Conservation (phyloP, 2,113 vertebrate species). For the Xiphophorus hellerii region DNA sequence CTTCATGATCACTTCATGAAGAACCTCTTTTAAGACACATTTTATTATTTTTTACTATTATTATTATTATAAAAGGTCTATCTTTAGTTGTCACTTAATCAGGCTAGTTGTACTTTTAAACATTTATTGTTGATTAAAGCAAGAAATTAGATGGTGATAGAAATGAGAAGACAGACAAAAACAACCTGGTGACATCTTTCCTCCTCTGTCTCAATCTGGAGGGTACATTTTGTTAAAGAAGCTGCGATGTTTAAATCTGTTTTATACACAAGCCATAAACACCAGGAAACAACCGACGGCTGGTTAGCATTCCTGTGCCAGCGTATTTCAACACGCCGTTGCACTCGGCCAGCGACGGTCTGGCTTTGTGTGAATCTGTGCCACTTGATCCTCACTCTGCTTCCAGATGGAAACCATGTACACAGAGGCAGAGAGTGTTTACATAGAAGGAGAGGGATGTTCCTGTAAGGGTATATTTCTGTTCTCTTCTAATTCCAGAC, state of each 20-base stretch:
- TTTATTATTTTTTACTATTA: too few relatives aligned
- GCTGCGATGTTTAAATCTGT: conserved; percentile 4
- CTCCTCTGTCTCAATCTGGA: neutral
- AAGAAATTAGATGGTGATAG: neutral
- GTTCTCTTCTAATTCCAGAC: neutral
- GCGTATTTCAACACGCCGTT: conserved; percentile 12
- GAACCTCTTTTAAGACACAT: neutral
- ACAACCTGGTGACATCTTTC: neutral
- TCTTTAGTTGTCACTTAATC: too few relatives aligned
- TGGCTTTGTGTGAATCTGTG: conserved; percentile 48
- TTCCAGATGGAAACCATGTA: conserved; percentile 27
- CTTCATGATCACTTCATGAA: neutral
- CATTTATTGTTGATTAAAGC: neutral
- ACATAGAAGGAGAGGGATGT: neutral
- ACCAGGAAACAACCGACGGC: neutral
- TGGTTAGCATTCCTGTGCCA: conserved; percentile 22
- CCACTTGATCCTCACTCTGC: conserved; percentile 36
- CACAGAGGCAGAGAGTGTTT: neutral
- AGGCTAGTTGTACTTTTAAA: neutral
- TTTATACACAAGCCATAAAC: conserved; percentile 48
- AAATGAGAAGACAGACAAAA: neutral
- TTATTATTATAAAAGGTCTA: too few relatives aligned
- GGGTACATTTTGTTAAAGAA: neutral
- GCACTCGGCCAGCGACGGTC: neutral
- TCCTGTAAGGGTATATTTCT: neutral